Percentiles rank a stretch among this genome's conserved stretches.
phyloP scores from a whole-genome alignment of 1,140 invertebrate genomes.

The Agrypnia vestita region DNA sequence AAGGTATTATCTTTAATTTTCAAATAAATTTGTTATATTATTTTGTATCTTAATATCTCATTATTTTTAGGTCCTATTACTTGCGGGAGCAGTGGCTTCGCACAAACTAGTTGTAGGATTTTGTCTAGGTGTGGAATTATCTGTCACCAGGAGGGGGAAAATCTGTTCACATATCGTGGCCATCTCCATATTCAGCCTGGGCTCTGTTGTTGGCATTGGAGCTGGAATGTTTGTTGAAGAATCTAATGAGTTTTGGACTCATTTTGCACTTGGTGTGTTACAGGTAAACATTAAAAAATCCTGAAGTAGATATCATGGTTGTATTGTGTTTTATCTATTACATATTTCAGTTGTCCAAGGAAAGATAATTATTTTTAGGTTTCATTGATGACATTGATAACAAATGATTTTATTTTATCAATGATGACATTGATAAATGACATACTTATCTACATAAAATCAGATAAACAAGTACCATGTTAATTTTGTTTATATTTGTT shows the following conservation, averaged over 20 bases:
- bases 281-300: constrained; percentile 67
- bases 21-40: no score
- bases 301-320: no score
- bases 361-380: no score
- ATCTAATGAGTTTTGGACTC: constrained; percentile 67
- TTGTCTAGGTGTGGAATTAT: constrained; percentile 82
- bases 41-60: neutral
- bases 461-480: no score
- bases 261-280: constrained; percentile 73
- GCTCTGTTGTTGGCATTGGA: constrained; percentile 79
- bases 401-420: no score
- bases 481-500: no score
- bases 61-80: constrained; percentile 76
- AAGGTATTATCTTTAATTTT: no score
- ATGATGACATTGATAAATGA: no score
- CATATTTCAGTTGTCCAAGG: no score
- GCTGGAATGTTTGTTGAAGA: constrained; percentile 76
- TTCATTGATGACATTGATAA: no score
- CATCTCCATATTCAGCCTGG: constrained; percentile 78
- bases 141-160: constrained; percentile 68
- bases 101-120: constrained; percentile 88
- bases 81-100: constrained; percentile 81
- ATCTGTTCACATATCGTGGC: constrained; percentile 73
- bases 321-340: no score
- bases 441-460: no score